A percentile compares a stretch with the other conserved stretches of the same genome.
Evolutionary conservation across 2,113 vertebrate species (phyloP).

Genomic region (Anolis carolinensis): DNA sequence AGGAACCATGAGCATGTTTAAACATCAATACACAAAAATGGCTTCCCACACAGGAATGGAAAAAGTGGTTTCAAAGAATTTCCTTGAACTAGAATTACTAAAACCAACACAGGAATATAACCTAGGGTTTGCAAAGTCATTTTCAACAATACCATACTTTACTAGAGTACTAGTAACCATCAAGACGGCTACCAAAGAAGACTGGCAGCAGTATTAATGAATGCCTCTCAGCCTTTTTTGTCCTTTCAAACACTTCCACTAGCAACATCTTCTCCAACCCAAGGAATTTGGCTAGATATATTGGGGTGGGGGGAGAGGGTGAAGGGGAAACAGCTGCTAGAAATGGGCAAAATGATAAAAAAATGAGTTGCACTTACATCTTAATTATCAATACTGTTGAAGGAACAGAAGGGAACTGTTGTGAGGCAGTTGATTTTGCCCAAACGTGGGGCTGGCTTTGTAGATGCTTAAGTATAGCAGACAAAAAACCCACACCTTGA

Average conservation of each 20-base stretch:
- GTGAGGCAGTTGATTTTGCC: no score
- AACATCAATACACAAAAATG: neutral
- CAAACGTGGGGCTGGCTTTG: no score
- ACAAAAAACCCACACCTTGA: no score
- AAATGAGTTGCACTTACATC: no score
- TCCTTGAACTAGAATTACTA: neutral
- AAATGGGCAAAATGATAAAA: no score
- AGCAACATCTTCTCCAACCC: neutral
- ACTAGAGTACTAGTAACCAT: neutral
- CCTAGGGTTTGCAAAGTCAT: neutral
- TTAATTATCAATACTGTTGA: no score
- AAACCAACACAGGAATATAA: neutral
- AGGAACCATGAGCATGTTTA: neutral
- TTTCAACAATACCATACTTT: neutral
- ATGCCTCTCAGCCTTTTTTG: neutral
- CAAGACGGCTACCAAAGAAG: neutral
- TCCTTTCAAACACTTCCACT: neutral
- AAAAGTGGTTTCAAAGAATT: fast-evolving
- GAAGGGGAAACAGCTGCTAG: neutral
- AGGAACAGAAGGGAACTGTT: no score
- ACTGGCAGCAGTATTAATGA: neutral
- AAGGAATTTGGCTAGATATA: neutral
- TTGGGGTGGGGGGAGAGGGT: neutral
- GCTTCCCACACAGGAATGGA: constrained; percentile 2
- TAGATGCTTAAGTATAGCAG: no score